These are phyloP conservation scores for Epizoanthus ramosus DNA, from an alignment of 92 coral and sea anemone genomes.

Conservation along the genomic window DNA sequence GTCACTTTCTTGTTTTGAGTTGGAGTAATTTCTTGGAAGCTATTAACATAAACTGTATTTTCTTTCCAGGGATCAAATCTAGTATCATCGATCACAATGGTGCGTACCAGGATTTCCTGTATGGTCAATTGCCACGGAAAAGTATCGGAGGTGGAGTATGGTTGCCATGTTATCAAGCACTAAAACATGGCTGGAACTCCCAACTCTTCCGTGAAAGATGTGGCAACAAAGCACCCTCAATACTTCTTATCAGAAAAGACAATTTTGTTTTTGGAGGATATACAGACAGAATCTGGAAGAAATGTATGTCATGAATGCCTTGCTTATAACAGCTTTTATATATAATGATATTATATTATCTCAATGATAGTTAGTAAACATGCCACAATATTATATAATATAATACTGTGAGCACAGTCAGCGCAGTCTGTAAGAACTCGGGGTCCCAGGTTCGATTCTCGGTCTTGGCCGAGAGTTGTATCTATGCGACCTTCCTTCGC, in stretches of 20 bases:
- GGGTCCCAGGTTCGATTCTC: too few species aligned
- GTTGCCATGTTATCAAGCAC: constrained; percentile 35
- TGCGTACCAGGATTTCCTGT: constrained; percentile 21
- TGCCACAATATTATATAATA: too few species aligned
- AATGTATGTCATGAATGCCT: background rate
- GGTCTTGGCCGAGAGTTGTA: too few species aligned
- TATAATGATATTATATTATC: background rate
- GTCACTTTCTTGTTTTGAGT: too few species aligned
- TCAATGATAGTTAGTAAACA: background rate
- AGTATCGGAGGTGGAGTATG: constrained; percentile 6
- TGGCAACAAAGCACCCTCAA: background rate
- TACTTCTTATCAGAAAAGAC: constrained; percentile 19
- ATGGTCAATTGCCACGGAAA: constrained; percentile 6
- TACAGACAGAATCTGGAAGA: constrained; percentile 33
- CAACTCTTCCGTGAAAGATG: constrained; percentile 13
- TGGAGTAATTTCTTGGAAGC: too few species aligned
- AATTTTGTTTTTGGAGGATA: constrained; percentile 23
- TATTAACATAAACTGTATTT: background rate
- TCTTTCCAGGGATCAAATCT: constrained; percentile 21
- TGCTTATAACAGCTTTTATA: background rate
- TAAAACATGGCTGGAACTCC: constrained; percentile 29
- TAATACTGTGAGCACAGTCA: too few species aligned
- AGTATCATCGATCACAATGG: background rate
- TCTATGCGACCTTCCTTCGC: too few species aligned
- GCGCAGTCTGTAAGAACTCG: too few species aligned